Percentiles rank a stretch among this genome's conserved stretches.
Evolutionary conservation across 2,797 vertebrate species (phyloP).

Genomic region (Oreochromis grahami): DNA sequence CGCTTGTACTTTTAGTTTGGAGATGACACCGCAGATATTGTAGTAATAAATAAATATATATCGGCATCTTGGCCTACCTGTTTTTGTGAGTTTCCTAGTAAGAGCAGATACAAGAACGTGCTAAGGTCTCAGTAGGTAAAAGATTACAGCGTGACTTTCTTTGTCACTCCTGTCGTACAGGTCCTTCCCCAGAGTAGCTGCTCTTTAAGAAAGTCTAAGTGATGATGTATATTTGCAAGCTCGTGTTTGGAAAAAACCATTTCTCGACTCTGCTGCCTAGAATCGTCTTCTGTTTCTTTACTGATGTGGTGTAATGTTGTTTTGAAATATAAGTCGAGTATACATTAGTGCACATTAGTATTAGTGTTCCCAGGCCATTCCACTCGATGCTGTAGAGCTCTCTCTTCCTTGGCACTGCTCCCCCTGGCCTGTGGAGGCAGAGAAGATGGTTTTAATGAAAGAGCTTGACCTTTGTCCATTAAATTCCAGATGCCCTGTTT

Average conservation of each 20-base stretch:
- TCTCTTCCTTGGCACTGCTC: slow-evolving; percentile 33
- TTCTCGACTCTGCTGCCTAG: neutral
- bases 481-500: slow-evolving; percentile 33
- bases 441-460: slow-evolving; percentile 59
- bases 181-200: neutral
- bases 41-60: neutral
- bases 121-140: neutral
- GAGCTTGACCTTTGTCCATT: slow-evolving; percentile 58
- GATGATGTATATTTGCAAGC: neutral
- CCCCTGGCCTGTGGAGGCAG: slow-evolving; percentile 47
- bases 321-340: slow-evolving; percentile 27
- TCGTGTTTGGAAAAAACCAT: neutral
- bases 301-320: neutral
- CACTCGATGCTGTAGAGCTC: slow-evolving; percentile 11
- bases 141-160: neutral
- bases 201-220: neutral
- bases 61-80: neutral
- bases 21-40: neutral
- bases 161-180: neutral
- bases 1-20: neutral
- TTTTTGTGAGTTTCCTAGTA: neutral
- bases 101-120: neutral
- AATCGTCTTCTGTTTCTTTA: neutral
- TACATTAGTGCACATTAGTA: neutral
- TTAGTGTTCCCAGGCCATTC: slow-evolving; percentile 38